Percentiles rank a stretch among this genome's conserved stretches.
Evolutionary conservation across 2,888 invertebrate genomes (phyloP).

Genomic region (Halictus quadricinctus): DNA sequence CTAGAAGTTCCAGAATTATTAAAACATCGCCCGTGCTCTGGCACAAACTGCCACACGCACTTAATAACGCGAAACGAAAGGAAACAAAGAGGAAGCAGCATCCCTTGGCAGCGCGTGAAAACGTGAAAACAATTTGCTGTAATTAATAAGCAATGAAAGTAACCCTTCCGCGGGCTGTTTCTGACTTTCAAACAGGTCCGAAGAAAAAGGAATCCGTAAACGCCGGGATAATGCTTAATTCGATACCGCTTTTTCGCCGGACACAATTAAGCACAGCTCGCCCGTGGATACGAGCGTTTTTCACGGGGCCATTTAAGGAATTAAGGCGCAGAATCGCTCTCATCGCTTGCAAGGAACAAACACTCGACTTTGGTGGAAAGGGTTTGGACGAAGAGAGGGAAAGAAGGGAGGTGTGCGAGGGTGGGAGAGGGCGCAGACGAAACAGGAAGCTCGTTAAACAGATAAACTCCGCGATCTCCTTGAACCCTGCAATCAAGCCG

Average conservation of each 20-base stretch:
- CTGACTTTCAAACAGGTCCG: not conserved
- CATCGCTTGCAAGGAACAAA: constrained; percentile 40
- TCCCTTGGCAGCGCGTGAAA: not conserved
- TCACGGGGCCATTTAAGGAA: constrained; percentile 38
- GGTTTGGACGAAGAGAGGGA: not conserved
- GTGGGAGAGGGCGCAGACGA: constrained; percentile 6
- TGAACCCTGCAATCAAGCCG: constrained; percentile 35
- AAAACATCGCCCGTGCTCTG: not conserved
- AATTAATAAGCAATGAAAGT: not conserved
- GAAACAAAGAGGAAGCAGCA: not conserved
- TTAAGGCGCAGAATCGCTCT: constrained; percentile 38
- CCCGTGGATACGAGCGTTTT: constrained; percentile 33
- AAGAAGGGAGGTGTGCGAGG: constrained; percentile 1
- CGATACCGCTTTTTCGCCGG: not conserved
- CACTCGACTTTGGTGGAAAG: not conserved
- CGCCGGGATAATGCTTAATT: constrained; percentile 12
- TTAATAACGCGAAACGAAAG: not conserved
- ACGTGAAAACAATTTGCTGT: not conserved
- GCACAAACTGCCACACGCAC: not conserved
- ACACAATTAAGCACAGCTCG: constrained; percentile 34
- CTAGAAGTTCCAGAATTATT: not conserved
- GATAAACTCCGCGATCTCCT: constrained; percentile 44
- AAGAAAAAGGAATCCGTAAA: not conserved
- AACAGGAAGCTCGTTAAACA: constrained; percentile 56
- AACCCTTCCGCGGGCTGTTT: not conserved